Evolutionary conservation across 2,888 invertebrate genomes (phyloP).

Genomic region (Sacculina carcini): DNA sequence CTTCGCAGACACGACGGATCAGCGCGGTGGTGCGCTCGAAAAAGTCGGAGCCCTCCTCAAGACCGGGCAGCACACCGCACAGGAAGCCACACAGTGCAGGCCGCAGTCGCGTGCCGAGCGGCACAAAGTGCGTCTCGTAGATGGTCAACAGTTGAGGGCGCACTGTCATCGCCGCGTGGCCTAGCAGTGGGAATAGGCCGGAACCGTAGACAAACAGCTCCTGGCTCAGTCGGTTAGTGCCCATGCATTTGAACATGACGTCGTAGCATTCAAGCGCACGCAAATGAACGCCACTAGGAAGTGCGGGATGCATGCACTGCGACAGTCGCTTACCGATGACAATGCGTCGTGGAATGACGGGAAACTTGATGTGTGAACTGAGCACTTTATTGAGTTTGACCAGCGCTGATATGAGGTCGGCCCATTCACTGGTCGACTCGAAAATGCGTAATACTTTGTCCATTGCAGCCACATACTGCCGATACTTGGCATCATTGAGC

Average conservation of each 20-base stretch:
- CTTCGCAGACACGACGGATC: conserved; percentile 41
- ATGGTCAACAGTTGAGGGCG: conserved; percentile 49
- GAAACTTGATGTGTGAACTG: conserved; percentile 47
- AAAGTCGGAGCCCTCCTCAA: conserved; percentile 59
- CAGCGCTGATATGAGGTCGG: conserved; percentile 66
- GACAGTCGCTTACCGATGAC: conserved; percentile 69
- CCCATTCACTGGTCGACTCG: conserved; percentile 85
- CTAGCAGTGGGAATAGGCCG: conserved; percentile 61
- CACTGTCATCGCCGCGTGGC: conserved; percentile 69
- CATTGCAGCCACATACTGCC: conserved; percentile 44
- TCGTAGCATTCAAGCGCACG: conserved; percentile 76
- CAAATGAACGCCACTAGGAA: conserved; percentile 70
- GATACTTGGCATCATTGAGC: conserved; percentile 53
- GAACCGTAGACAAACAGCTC: conserved; percentile 60
- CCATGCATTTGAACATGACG: conserved; percentile 66
- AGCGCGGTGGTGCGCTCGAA: conserved; percentile 40
- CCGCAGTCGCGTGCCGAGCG: conserved; percentile 41
- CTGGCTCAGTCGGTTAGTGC: conserved; percentile 45
- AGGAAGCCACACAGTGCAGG: conserved; percentile 65
- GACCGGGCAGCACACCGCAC: conserved; percentile 51
- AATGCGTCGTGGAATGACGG: conserved; percentile 56
- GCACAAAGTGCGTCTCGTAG: conserved; percentile 67
- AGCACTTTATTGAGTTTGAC: conserved; percentile 70
- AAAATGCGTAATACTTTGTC: conserved; percentile 71
- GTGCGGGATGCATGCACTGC: conserved; percentile 75